These are phyloP conservation scores for Peribatodes rhomboidaria DNA, from an alignment of 2,888 invertebrate species.

Conservation along the genomic window DNA sequence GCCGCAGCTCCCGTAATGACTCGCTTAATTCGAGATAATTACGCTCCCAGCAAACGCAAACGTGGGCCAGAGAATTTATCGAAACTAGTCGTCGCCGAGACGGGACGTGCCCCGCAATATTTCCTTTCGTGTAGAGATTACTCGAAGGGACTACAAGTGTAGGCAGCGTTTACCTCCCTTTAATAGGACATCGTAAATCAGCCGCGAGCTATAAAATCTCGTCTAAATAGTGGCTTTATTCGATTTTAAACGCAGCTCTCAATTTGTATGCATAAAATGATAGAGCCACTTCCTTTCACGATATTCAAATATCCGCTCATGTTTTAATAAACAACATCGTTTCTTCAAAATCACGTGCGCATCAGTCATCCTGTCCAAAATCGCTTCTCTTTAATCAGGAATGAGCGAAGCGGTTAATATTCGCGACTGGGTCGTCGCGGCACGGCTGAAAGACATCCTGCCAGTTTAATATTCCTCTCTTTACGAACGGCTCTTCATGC, in stretches of 20 bases:
- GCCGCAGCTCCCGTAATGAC: constrained; percentile 74
- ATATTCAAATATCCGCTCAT: constrained; percentile 79
- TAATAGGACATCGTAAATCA: constrained; percentile 71
- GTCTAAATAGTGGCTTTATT: constrained; percentile 72
- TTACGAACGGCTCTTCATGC: constrained; percentile 70
- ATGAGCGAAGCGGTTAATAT: constrained; percentile 74
- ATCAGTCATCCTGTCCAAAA: constrained; percentile 80
- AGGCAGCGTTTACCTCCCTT: constrained; percentile 63
- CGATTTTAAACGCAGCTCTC: constrained; percentile 69
- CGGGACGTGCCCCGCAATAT: constrained; percentile 56
- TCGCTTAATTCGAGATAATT: constrained; percentile 83
- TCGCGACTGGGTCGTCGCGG: constrained; percentile 69
- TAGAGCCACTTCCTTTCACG: constrained; percentile 77
- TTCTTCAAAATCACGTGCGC: constrained; percentile 73
- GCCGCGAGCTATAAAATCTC: constrained; percentile 63
- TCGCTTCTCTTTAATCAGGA: constrained; percentile 79
- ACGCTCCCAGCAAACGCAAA: constrained; percentile 72
- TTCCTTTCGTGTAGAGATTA: constrained; percentile 59
- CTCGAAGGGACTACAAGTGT: constrained; percentile 60
- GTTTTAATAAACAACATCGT: constrained; percentile 77
- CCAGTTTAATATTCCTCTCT: constrained; percentile 77
- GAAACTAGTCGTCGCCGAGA: constrained; percentile 58
- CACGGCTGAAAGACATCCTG: constrained; percentile 66
- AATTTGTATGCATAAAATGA: constrained; percentile 77
- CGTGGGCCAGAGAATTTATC: constrained; percentile 73